Evolutionary conservation across 2,113 vertebrate genomes (phyloP).

Genomic region (Manacus vitellinus): DNA sequence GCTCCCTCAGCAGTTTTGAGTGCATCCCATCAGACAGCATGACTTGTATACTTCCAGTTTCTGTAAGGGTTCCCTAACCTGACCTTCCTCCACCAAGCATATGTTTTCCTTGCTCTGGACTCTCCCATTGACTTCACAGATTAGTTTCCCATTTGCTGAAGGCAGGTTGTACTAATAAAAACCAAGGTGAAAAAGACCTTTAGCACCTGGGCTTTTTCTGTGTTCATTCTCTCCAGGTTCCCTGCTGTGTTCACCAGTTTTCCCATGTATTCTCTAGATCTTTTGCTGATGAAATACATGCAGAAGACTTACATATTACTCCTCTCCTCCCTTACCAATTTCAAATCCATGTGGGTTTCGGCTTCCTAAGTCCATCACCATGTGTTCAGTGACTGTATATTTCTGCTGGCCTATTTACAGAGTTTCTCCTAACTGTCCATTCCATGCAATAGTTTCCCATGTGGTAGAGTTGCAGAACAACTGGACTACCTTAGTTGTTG

Average conservation of each 20-base stretch:
- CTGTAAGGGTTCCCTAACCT: background rate
- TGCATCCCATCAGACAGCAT: background rate
- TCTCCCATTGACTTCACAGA: background rate
- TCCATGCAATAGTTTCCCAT: background rate
- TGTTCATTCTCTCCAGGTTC: background rate
- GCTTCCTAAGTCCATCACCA: background rate
- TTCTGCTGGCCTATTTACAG: background rate
- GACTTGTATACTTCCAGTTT: background rate
- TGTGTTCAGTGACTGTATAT: accelerated
- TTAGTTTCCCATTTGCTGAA: background rate
- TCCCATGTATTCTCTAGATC: background rate
- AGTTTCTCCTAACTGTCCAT: background rate
- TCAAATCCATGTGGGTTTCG: background rate
- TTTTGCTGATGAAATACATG: background rate
- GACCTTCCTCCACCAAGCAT: background rate
- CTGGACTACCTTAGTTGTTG: background rate
- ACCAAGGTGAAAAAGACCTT: background rate
- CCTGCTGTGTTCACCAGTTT: background rate
- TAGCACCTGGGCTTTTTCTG: background rate
- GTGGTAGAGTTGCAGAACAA: background rate
- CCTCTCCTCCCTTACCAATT: background rate
- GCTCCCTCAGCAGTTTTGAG: background rate
- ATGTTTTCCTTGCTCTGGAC: background rate
- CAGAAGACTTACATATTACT: background rate
- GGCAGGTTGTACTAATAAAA: background rate